Evolutionary conservation across 2,797 vertebrate genomes (phyloP).

Genomic region (Vireo griseus): DNA sequence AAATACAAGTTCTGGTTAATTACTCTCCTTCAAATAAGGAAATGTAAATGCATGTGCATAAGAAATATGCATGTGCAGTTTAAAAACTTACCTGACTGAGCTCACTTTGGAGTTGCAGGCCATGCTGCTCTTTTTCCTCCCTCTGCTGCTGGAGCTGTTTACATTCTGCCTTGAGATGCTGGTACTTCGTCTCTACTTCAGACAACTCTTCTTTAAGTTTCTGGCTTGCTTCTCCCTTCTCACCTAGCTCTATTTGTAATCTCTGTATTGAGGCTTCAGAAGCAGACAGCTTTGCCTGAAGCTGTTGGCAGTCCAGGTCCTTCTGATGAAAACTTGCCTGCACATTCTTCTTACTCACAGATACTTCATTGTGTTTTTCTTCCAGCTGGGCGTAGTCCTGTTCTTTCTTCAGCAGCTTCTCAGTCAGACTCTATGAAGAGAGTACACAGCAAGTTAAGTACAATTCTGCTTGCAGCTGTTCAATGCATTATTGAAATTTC

Average conservation of each 20-base stretch:
- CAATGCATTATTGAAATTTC: background rate
- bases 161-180: constrained; percentile 88
- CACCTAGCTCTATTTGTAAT: constrained; percentile 78
- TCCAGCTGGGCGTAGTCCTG: constrained; percentile 84
- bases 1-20: background rate
- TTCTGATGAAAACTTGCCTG: constrained; percentile 85
- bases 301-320: constrained; percentile 88
- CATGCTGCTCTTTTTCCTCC: constrained; percentile 91
- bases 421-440: constrained; percentile 78
- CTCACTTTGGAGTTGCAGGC: constrained; percentile 90
- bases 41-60: background rate
- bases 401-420: constrained; percentile 85
- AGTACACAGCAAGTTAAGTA: background rate
- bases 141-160: constrained; percentile 93
- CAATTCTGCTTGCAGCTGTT: background rate
- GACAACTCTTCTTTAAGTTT: constrained; percentile 86
- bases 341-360: constrained; percentile 79
- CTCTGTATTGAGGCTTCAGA: constrained; percentile 83
- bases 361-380: constrained; percentile 80
- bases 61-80: background rate
- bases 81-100: constrained; percentile 85
- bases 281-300: constrained; percentile 80
- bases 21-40: background rate
- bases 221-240: constrained; percentile 79
- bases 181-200: constrained; percentile 85